Base-by-base conservation (phyloP, 1,140 invertebrate genomes). In the Nephotettix cincticeps region DNA sequence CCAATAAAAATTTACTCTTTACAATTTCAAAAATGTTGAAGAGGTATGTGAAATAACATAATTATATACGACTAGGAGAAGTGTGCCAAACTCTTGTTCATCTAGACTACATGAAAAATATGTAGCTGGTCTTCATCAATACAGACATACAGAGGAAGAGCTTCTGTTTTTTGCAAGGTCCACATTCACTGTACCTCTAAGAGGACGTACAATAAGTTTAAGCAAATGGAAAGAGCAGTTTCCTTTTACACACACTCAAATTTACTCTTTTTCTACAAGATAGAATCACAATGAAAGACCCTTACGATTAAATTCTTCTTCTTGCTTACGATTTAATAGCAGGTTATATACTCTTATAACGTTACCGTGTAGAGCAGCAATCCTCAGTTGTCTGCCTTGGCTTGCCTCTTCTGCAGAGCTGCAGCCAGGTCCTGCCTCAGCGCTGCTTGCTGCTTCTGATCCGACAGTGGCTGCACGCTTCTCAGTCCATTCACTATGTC, bases 401-500 rank as follows among this genome's bases (percentile, higher is more conserved):
- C 89, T 76, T 92, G 90, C 75, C 93, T 86, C 77, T 89, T 89
- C 79, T 93, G 88, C 69, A 96, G 84, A 51, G 91, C 93, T 27
- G 87, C 86, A 6, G 92, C 93, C 66, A 99, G 84, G 80, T 98
- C 95, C 79, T 93, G 92, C 78, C 90, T 89, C 71, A 99, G 84
- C 25, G 90, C 92, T 43, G 90, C 90, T 78, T 94, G 92, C 77
- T 92, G 89, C 75, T 88, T 88, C 75, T 92, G 90, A 80, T 97
- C 94, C 19, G 91, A 89, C 30, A 97, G 82, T 1, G 93, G 90
- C 78, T 93, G 89, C 69, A 95, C 89, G 51, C 94, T 96, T 61
- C 98, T 88, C 72, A 99, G 84, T n/a, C 96, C 95, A 79, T 98
- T 98, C 17, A 99, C 95, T 79, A 99, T 99, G 82, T 99, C 96